Base-by-base conservation (phyloP, 1,140 invertebrate genomes). In the Heliothis subflexa region DNA sequence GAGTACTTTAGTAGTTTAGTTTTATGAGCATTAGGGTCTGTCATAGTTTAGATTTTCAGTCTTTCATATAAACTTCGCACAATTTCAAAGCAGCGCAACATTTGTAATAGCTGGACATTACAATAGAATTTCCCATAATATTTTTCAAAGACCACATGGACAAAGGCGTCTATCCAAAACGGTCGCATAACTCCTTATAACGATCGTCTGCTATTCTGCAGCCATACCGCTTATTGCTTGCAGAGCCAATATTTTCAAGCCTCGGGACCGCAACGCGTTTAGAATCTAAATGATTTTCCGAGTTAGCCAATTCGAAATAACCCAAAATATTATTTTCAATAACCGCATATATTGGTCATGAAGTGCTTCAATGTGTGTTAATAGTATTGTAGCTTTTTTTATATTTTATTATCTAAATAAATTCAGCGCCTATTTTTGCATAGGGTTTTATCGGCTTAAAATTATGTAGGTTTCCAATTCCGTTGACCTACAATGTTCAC, bases 231-330 rank as follows among this genome's bases (percentile, higher is more conserved):
- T 85, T 82, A 86, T 83, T 85, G 83, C 83, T 74, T 80, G 78
- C 80, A 68, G 79, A 81, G 79, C 83, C 84, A 85, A 87, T 87
- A 87, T 87, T 85, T 87, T 87, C 81, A 83, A 84, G 72, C 79
- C 77, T 75, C 81, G 70, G 78, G 80, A 81, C 55, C 72, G 82
- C 71, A 79, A 82, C 82, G 80, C 78, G 82, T 70, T 49, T 80
- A 83, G 85, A 84, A 85, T 87, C 78, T 75, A 78, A 85, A 86
- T 75, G 78, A 80, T 83, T 78, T 82, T 79, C 49, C 61, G 71
- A 62, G 61, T 79, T 59, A 70, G 77, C 70, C 59, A 77, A 81
- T 73, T 64, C 66, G 52, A 70, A 81, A 81, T 85, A 76, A 49
- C 81, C 49, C 16, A 61, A 55, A 49, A 77, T 68, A 25, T 54